These are phyloP conservation scores for Pasiphila rectangulata DNA, from an alignment of 2,888 invertebrate species.

Conservation along the genomic window DNA sequence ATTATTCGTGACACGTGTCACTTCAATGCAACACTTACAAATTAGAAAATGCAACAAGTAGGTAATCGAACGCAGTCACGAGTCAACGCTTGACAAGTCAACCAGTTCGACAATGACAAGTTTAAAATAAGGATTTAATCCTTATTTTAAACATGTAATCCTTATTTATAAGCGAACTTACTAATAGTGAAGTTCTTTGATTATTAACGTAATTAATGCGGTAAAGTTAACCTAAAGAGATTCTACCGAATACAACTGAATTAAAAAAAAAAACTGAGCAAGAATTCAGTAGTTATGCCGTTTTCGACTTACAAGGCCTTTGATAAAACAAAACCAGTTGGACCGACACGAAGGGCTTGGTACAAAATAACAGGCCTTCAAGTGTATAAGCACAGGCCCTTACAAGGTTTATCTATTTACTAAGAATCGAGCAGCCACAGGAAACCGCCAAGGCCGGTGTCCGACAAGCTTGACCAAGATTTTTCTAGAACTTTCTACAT, in stretches of 20 bases:
- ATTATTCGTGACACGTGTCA: slow-evolving; percentile 6
- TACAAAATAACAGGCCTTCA: slow-evolving; percentile 1
- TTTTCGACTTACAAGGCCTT: not conserved
- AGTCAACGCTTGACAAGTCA: too few species aligned
- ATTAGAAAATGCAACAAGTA: not conserved
- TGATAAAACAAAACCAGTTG: not conserved
- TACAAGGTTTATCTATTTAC: slow-evolving; percentile 10
- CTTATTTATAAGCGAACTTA: too few species aligned
- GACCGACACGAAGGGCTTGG: not conserved
- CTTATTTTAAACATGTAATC: too few species aligned
- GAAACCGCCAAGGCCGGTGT: slow-evolving; percentile 43
- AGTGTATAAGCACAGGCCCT: not conserved
- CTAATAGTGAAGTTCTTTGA: too few species aligned
- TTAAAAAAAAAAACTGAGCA: too few species aligned
- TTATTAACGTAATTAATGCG: too few species aligned
- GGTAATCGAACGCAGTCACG: not conserved
- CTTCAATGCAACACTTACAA: not conserved
- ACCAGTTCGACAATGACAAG: not conserved
- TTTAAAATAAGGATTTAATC: too few species aligned
- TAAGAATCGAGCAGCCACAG: slow-evolving; percentile 21
- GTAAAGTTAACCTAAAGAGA: too few species aligned
- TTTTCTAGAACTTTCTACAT: slow-evolving; percentile 44
- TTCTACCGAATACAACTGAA: too few species aligned
- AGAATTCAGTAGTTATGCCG: too few species aligned
- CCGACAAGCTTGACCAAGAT: slow-evolving; percentile 45